Evolutionary conservation across 2,888 invertebrate genomes (phyloP).

Genomic region (Barypeithes pellucidus): DNA sequence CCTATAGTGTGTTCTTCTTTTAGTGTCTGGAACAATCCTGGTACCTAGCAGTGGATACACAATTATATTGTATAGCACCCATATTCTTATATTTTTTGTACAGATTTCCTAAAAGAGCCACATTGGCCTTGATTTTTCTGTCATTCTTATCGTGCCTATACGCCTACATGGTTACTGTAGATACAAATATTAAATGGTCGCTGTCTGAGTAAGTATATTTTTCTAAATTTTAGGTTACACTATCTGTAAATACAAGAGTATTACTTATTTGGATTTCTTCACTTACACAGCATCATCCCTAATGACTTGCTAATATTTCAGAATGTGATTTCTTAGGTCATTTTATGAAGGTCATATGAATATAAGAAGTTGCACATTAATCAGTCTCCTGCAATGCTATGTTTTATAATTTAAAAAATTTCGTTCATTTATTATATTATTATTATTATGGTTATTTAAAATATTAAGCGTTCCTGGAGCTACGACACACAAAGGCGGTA

Average conservation of each 20-base stretch:
- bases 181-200: constrained; percentile 42
- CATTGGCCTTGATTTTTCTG: constrained; percentile 21
- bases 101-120: constrained; percentile 61
- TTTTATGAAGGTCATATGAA: no score
- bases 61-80: constrained; percentile 71
- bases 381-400: no score
- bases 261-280: not conserved
- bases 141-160: constrained; percentile 43
- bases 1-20: constrained; percentile 47
- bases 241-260: no score
- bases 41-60: constrained; percentile 75
- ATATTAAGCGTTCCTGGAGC: no score
- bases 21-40: constrained; percentile 73
- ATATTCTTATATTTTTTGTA: constrained; percentile 72
- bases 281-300: no score
- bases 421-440: no score
- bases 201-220: constrained; percentile 48
- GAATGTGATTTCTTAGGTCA: no score
- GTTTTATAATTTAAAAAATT: no score
- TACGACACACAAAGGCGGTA: no score
- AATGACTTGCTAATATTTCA: no score
- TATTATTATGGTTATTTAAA: no score
- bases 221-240: constrained; percentile 4
- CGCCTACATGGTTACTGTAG: constrained; percentile 46
- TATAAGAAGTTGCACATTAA: no score